Evolutionary conservation across 92 coral and sea anemone species (phyloP), one percentile per base, ranked within the genome.

Genomic region (Phenganax subtilis): DNA sequence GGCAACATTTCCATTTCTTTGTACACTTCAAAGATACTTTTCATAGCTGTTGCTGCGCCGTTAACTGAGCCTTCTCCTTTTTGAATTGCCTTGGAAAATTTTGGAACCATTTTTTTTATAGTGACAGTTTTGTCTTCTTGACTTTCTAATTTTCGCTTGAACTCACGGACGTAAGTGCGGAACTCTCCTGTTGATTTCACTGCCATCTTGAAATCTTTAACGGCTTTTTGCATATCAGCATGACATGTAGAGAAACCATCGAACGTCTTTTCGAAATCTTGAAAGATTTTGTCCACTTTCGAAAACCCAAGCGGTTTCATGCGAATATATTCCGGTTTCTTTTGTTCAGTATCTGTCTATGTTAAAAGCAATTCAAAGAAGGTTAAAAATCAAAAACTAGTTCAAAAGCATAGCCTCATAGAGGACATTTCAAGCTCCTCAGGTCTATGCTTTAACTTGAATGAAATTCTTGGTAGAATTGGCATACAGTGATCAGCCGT

Each of bases 1-100:
- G 82, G 73, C 12, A 78, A 47, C 12, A 51, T 51, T n/a, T 78
- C 82, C 53, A 62, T 61, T 3, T 61, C 72, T 11, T 52, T 9
- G 82, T 78, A 78, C 10, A 72, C 47, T 47, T 78, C 52, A 37
- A 78, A 27, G 67, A 78, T 78, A 8, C 58, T 62, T 54, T 6
- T n/a, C 60, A 78, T 17, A 14, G 82, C 82, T 12, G 66, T 78
- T 8, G 82, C 82, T 31, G 57, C 82, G 67, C 51, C 62, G 28
- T 54, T 69, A 6, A 57, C 70, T 14, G 70, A 57, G 10, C 9
- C 52, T 1, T 11, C 81, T 16, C 81, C 62, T 51, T 76, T 76
- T 29, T 27, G 51, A 37, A 78, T 61, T 17, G 82, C 60, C 28
- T 61, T 78, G 57, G 82, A 72, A 51, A 78, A 31, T 53, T 78